Evolutionary conservation across 2,113 vertebrate species (phyloP).

Genomic region (Otus sunia): DNA sequence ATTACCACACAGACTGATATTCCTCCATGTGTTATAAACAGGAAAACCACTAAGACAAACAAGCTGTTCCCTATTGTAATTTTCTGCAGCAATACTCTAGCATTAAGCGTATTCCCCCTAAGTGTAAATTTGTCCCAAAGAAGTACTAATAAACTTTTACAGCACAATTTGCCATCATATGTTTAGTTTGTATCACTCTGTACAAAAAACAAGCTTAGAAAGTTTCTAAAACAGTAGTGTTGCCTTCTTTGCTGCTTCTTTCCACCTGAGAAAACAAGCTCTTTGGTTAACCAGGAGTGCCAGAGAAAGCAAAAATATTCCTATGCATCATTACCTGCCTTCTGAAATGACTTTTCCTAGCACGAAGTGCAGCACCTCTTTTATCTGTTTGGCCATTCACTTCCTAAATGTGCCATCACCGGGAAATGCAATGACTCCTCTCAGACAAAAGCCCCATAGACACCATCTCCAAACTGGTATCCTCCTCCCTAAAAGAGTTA

Average conservation of each 20-base stretch:
- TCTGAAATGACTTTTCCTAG: background rate
- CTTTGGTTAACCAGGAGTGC: background rate
- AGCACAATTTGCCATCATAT: background rate
- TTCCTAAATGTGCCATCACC: background rate
- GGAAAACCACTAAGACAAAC: slow-evolving; percentile 44
- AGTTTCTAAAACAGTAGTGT: background rate
- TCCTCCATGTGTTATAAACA: slow-evolving; percentile 40
- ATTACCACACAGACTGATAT: background rate
- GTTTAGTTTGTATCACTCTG: background rate
- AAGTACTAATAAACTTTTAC: background rate
- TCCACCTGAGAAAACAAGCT: background rate
- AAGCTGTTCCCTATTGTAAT: background rate
- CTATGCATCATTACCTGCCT: background rate
- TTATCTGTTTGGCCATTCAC: background rate
- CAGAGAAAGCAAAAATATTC: slow-evolving; percentile 20
- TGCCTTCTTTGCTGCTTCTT: background rate
- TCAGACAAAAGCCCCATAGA: background rate
- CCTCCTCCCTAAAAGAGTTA: background rate
- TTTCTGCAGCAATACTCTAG: slow-evolving; percentile 6
- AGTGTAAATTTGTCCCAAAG: background rate
- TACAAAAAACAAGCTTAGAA: background rate
- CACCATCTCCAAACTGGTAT: background rate
- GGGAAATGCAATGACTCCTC: background rate
- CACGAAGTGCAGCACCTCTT: background rate
- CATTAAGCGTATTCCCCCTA: background rate